A percentile compares a stretch with the other conserved stretches of the same genome.
Conservation (phyloP, 2,797 vertebrate species). For the Enteromius thamalakanensis region DNA sequence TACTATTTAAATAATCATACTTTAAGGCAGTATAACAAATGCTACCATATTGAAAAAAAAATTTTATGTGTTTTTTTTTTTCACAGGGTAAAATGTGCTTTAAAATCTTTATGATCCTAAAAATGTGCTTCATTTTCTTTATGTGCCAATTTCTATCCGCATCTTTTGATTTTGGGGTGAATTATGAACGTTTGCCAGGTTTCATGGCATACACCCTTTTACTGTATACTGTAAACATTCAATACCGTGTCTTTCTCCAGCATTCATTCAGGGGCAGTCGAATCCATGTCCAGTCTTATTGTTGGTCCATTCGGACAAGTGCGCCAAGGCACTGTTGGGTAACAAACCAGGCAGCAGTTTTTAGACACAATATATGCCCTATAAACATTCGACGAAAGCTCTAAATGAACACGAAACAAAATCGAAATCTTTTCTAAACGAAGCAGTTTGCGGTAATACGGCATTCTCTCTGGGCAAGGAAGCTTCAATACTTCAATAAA, state of each 20-base stretch:
- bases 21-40: neutral
- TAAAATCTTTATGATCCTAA: constrained; percentile 2
- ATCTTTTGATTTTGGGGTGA: constrained; percentile 27
- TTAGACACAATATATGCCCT: constrained; percentile 57
- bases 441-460: constrained; percentile 24
- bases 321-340: constrained; percentile 78
- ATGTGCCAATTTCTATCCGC: neutral
- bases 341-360: constrained; percentile 71
- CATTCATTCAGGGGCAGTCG: constrained; percentile 51
- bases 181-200: neutral
- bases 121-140: neutral
- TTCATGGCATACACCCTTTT: neutral
- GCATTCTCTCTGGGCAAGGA: constrained; percentile 26
- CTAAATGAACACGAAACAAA: constrained; percentile 24
- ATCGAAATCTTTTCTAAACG: constrained; percentile 20
- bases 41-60: neutral
- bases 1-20: neutral
- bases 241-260: constrained; percentile 45
- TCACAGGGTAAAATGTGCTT: neutral
- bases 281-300: constrained; percentile 59
- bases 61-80: neutral
- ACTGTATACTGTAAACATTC: constrained; percentile 43
- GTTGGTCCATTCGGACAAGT: constrained; percentile 70
- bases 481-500: neutral
- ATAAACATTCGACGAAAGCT: constrained; percentile 66